Conservation (phyloP, 1,140 invertebrate species). For the Drosophila biarmipes region DNA sequence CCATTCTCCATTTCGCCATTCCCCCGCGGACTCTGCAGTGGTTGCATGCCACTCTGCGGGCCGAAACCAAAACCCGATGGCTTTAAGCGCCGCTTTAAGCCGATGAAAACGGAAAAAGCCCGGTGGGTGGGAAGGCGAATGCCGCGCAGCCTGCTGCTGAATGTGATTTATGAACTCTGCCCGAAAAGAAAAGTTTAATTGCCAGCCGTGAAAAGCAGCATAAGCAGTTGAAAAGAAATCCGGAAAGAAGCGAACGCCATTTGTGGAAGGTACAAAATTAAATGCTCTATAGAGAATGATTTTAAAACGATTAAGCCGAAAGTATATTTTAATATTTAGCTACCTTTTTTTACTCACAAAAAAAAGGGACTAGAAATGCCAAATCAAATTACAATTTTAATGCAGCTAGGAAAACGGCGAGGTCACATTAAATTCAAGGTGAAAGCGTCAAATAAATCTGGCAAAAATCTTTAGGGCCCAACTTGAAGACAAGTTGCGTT, state of each 20-base stretch:
- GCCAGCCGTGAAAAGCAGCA: constrained; percentile 79
- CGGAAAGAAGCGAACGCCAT: constrained; percentile 11
- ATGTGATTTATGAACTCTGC: constrained; percentile 80
- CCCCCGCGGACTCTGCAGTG: constrained; percentile 15
- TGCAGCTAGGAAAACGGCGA: background rate
- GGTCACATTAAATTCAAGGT: constrained; percentile 7
- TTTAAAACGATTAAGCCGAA: background rate
- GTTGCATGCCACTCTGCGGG: constrained; percentile 23
- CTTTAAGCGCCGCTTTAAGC: constrained; percentile 46
- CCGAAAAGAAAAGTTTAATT: constrained; percentile 80
- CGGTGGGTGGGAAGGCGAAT: constrained; percentile 1
- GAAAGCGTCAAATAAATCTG: constrained; percentile 5
- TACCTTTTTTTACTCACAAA: background rate
- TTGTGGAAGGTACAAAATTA: background rate
- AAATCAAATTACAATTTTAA: background rate
- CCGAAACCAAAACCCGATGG: constrained; percentile 6
- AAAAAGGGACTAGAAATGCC: background rate
- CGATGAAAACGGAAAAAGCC: constrained; percentile 23
- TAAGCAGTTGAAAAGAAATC: constrained; percentile 59
- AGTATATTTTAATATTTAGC: background rate
- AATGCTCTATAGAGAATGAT: constrained; percentile 18
- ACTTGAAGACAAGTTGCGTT: constrained; percentile 20
- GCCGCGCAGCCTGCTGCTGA: constrained; percentile 62
- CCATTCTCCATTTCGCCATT: constrained; percentile 16
- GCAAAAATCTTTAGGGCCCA: constrained; percentile 1